Evolutionary conservation across 1,140 invertebrate species (phyloP), one percentile per base, ranked within the genome.

Genomic region (Brachionus plicatilis): DNA sequence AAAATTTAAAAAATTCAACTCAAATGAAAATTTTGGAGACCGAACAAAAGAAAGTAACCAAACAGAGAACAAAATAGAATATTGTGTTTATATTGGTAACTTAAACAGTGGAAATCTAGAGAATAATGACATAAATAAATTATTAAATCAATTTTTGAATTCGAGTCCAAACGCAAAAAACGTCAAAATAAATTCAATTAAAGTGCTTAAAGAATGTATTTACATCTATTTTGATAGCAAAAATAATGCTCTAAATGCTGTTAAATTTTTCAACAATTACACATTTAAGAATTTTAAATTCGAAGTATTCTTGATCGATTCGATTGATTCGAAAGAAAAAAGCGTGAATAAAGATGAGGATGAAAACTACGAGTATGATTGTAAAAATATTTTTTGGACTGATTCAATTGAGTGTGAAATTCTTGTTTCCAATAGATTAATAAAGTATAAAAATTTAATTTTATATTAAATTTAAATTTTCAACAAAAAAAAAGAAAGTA

Each of bases 371-470:
- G 72, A 76, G 27, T 76, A 76, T 33, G 41, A 76, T 24, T 50
- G 47, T 50, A 43, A 37, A 75, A 53, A 76, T 47, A 76, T 20
- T 12, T 27, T 27, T 76, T 24, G 27, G 20, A 47, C 11, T 14
- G 14, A 76, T 0, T 50, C 17, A 12, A 76, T 50, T 20, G 72
- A 76, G 50, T 76, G 72, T 29, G 72, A 76, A 76, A 76, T 76
- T 50, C 8, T 76, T n/a, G 72, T 76, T 2, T 47, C 72, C 7
- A 76, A 76, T 50, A 24, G 43, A 27, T 47, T 50, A 50, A 14
- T 76, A 27, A 76, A 76, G 72, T 76, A 76, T 43, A 27, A 50
- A 47, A 50, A 76, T 50, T 50, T 7, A 47, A 17, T 6, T 37
- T 37, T 14, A 37, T 6, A 27, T 50, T 76, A 50, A 50, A 53